These are phyloP conservation scores for Python bivittatus DNA, from an alignment of 2,113 vertebrate genomes.

Conservation along the genomic window DNA sequence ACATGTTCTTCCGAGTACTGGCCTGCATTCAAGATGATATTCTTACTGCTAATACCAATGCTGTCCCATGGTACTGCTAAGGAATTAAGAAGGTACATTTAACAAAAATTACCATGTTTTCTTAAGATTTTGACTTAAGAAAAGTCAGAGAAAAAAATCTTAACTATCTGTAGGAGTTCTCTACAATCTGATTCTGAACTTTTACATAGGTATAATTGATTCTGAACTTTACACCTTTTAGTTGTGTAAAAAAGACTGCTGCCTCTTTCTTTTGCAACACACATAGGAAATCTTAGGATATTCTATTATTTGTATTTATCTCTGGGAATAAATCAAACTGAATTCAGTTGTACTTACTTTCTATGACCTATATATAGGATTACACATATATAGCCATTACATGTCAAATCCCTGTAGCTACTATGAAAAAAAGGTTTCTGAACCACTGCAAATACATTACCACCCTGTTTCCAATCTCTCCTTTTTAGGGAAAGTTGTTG, in stretches of 20 bases:
- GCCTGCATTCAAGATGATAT: slow-evolving; percentile 1
- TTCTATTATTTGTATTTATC: not conserved
- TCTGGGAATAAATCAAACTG: not conserved
- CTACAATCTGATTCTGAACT: not conserved
- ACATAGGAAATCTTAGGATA: not conserved
- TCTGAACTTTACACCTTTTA: not conserved
- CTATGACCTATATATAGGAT: not conserved
- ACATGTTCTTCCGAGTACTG: slow-evolving; percentile 68
- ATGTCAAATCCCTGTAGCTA: not conserved
- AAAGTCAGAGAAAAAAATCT: not conserved
- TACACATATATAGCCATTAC: not conserved
- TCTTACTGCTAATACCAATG: slow-evolving; percentile 5
- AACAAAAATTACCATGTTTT: not conserved
- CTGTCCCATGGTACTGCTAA: slow-evolving; percentile 49
- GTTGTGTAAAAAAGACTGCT: not conserved
- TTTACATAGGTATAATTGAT: not conserved
- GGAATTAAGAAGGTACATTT: slow-evolving; percentile 5
- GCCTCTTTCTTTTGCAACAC: not conserved
- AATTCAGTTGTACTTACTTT: not conserved
- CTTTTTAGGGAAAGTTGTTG: not conserved
- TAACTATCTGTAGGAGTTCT: not conserved
- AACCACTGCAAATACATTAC: not conserved
- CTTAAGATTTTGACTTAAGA: too few species aligned
- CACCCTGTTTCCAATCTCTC: not conserved
- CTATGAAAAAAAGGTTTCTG: too few species aligned